Conservation (phyloP, 2,113 vertebrate genomes). For the Nycticorax nycticorax region DNA sequence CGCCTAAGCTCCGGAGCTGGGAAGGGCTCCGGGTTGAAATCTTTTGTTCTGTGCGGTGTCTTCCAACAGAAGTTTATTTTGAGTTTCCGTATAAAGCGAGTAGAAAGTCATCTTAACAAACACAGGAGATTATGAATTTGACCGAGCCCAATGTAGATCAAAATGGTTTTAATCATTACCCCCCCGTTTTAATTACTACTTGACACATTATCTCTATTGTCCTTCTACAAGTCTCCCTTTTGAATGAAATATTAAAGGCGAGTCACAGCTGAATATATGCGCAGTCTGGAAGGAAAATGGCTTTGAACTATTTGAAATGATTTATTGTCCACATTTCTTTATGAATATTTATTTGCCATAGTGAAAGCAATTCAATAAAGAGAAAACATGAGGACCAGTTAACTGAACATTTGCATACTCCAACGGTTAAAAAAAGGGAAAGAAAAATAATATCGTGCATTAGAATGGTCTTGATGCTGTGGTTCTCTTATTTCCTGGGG, state of each 20-base stretch:
- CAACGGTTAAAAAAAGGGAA: slow-evolving; percentile 14
- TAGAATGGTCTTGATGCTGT: slow-evolving; percentile 6
- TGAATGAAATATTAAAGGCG: slow-evolving; percentile 62
- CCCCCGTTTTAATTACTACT: slow-evolving; percentile 66
- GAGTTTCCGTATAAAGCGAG: slow-evolving; percentile 7
- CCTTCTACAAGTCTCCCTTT: slow-evolving; percentile 58
- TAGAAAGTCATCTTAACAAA: slow-evolving; percentile 44
- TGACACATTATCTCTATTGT: slow-evolving; percentile 69
- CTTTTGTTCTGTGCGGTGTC: neutral
- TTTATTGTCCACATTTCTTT: slow-evolving; percentile 69
- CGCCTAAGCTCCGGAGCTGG: neutral
- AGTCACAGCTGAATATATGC: slow-evolving; percentile 70
- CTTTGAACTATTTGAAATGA: slow-evolving; percentile 68
- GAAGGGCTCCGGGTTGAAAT: neutral
- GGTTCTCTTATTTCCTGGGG: neutral
- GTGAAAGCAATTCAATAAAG: slow-evolving; percentile 67
- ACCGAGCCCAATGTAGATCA: slow-evolving; percentile 11
- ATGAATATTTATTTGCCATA: slow-evolving; percentile 74
- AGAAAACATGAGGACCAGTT: slow-evolving; percentile 64
- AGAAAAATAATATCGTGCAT: neutral
- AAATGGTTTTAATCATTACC: slow-evolving; percentile 56
- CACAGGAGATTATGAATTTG: slow-evolving; percentile 27
- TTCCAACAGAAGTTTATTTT: slow-evolving; percentile 29
- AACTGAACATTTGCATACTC: slow-evolving; percentile 65
- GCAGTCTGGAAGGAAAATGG: slow-evolving; percentile 57